Base-by-base conservation (phyloP, 2,113 vertebrate species). In the Ciconia stormi region DNA sequence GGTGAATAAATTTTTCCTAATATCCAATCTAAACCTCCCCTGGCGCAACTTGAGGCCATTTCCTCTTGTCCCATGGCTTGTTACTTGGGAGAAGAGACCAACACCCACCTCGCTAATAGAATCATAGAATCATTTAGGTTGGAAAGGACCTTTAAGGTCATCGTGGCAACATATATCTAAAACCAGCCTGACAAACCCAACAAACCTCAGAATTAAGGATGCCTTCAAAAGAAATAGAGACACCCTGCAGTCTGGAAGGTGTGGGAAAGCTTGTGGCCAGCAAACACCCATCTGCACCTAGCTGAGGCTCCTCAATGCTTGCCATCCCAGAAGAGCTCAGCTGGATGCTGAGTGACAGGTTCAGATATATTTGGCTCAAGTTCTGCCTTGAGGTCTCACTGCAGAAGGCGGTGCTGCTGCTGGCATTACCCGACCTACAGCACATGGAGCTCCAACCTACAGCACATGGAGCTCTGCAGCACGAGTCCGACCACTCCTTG, bases 401-500 rank as follows among this genome's bases (percentile, higher is more conserved):
- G 71, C 30, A 82, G 62, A 21, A 36, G 29, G 36, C 1, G 26
- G 16, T 56, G 32, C 42, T 40, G 53, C 67, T 63, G 52, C 36
- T 62, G 32, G 77, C 13, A 3, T 62, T 18, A 19, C 42, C 50
- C 3, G 0, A 34, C 8, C 27, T 16, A 56, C 15, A 32, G 22
- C 46, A 72, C 7, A 1, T 6, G 9, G 34, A 71, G 52, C 38
- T 65, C 34, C 9, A 4, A 38, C 38, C 38, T 38, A 38, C 38
- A 38, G 38, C 38, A 8, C 17, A 8, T 46, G 44, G 44, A 73
- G 53, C 40, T 67, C 30, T 6, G 5, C 15, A 27, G 15, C 4
- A 1, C 2, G 2, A 53, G 61, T 63, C 23, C 11, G 1, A 44
- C 6, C 4, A 2, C n/a, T 50, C 27, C 36, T 25, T 20, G 49